Base-by-base conservation (phyloP, 2,797 vertebrate species). In the Pseudochromis fuscus region DNA sequence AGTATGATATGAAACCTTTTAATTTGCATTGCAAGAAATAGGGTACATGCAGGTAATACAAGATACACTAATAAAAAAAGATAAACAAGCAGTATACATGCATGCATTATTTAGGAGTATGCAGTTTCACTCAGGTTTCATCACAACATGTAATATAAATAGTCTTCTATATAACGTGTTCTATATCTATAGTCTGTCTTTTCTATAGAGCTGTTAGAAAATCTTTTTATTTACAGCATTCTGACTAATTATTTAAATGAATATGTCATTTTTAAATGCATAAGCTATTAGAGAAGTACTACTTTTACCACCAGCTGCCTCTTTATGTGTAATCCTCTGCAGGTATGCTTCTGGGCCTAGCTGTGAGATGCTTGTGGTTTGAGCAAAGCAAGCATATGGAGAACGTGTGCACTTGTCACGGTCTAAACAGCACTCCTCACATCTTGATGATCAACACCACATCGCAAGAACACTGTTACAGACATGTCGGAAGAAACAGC, bases 311-410 rank as follows among this genome's bases (percentile, higher is more conserved):
- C 23, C 37, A 18, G 13, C 24, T 28, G n/a, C 4, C 2, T 19
- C 18, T 18, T 42, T 16, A 42, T 25, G n/a, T 68, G 19, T 27
- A 1, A 52, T 67, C n/a, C n/a, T 87, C 64, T 91, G 28, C 83
- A 96, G 95, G 96, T 11, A 88, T 95, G 46, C 65, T 96, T 71
- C 91, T 96, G 91, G 95, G 95, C 58, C 78, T 95, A 57, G 91
- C 93, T 28, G 85, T 95, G 83, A 91, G 85, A 49, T 94, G 89
- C 7, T 75, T 91, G 52, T 92, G 89, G 24, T 79, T 87, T 74
- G 86, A 86, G 46, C 68, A 83, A 69, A 91, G 89, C 48, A 57
- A 68, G 23, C 87, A 88, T 49, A 82, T 53, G 65, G 93, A 89
- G 42, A 84, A 65, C 3, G 79, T 92, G 25, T 94, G 92, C 64